Evolutionary conservation across 2,888 invertebrate species (phyloP).

Genomic region (Argyresthia albistria): DNA sequence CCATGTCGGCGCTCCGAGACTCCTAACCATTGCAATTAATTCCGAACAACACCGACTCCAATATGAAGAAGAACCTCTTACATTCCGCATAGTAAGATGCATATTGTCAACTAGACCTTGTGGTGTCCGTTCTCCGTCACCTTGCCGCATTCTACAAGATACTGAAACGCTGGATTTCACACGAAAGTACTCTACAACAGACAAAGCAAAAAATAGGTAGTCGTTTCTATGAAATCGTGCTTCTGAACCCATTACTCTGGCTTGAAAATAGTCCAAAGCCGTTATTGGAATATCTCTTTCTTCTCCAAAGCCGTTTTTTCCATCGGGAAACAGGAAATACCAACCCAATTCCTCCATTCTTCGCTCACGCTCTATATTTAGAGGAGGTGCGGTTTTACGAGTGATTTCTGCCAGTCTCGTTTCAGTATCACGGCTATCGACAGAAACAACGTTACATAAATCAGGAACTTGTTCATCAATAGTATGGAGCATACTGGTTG

Average conservation of each 20-base stretch:
- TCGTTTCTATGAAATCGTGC: constrained; percentile 1
- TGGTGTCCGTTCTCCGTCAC: neutral
- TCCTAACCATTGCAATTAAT: constrained; percentile 24
- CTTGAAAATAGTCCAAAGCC: neutral
- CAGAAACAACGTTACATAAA: too few species aligned
- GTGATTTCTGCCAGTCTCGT: too few species aligned
- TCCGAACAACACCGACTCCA: constrained; percentile 23
- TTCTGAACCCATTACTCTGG: neutral
- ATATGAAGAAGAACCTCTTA: constrained; percentile 25
- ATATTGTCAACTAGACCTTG: neutral
- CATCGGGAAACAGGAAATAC: neutral
- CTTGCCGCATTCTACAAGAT: constrained; percentile 1
- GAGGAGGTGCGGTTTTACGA: too few species aligned
- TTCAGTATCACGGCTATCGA: too few species aligned
- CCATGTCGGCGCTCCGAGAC: too few species aligned
- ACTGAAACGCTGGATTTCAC: neutral
- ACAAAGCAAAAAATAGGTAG: constrained; percentile 1
- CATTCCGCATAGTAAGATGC: constrained; percentile 25
- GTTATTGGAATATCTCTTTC: neutral
- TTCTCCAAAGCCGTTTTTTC: neutral
- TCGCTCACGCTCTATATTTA: neutral
- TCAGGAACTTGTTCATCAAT: too few species aligned
- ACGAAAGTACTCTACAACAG: too few species aligned
- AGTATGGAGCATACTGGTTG: too few species aligned
- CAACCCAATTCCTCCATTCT: neutral